A percentile compares a stretch with the other conserved stretches of the same genome.
Evolutionary conservation across 2,797 vertebrate genomes (phyloP).

Genomic region (Knipowitschia caucasica): DNA sequence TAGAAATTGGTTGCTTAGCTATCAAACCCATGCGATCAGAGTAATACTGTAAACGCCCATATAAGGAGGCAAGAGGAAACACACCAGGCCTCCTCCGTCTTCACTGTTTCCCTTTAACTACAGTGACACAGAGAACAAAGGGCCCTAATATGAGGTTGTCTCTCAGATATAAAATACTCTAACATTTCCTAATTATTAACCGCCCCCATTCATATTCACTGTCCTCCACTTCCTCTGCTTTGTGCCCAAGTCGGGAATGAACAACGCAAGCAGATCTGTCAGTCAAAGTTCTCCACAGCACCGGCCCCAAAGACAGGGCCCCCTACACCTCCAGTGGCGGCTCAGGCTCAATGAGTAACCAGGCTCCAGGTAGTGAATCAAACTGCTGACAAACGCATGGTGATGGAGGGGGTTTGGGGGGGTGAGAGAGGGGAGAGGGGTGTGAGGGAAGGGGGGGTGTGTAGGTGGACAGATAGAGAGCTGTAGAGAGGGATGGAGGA

Average conservation of each 20-base stretch:
- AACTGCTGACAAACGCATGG: conserved; percentile 72
- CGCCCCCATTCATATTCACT: conserved; percentile 66
- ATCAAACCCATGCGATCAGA: neutral
- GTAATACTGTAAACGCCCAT: neutral
- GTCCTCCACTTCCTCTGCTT: conserved; percentile 70
- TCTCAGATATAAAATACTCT: conserved; percentile 59
- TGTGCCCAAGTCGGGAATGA: conserved; percentile 70
- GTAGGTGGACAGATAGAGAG: conserved; percentile 61
- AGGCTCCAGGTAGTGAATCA: conserved; percentile 78
- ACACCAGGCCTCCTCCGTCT: neutral
- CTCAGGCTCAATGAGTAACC: conserved; percentile 79
- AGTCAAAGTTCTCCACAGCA: conserved; percentile 52
- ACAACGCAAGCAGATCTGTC: conserved; percentile 75
- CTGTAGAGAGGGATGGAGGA: conserved; percentile 38
- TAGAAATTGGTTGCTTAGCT: no score
- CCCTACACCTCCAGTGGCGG: conserved; percentile 66
- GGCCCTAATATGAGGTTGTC: conserved; percentile 37
- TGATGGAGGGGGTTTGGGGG: conserved; percentile 14
- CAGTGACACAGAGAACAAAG: conserved; percentile 22
- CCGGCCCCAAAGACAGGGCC: conserved; percentile 56
- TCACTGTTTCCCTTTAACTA: conserved; percentile 10
- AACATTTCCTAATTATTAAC: conserved; percentile 78
- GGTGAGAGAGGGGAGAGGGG: conserved; percentile 14
- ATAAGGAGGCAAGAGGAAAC: conserved; percentile 11
- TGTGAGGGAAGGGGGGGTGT: conserved; percentile 33